Conservation (phyloP, 1,140 invertebrate species). For the Atopsyche davidsoni region DNA sequence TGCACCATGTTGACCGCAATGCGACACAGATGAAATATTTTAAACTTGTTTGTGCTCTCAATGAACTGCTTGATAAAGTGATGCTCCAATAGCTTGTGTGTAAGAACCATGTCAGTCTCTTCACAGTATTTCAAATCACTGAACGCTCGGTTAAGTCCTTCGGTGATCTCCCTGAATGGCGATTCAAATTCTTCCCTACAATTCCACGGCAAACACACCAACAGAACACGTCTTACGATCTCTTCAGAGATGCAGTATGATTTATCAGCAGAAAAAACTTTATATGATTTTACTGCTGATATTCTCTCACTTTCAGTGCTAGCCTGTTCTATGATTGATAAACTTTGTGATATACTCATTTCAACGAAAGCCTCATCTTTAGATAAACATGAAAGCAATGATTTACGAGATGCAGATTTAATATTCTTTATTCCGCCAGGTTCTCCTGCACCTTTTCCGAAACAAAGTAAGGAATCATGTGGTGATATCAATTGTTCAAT, state of each 20-base stretch:
- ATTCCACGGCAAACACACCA: slow-evolving; percentile 13
- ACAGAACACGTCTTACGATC: slow-evolving; percentile 7
- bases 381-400: too few species aligned
- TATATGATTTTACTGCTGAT: too few species aligned
- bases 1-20: slow-evolving; percentile 12
- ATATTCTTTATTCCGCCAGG: too few species aligned
- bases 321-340: too few species aligned
- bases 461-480: slow-evolving; percentile 7
- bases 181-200: slow-evolving; percentile 10
- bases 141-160: slow-evolving; percentile 7
- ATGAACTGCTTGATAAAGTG: slow-evolving; percentile 16
- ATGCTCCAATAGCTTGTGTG: slow-evolving; percentile 10
- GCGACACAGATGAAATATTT: neutral
- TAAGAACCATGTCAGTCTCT: slow-evolving; percentile 9
- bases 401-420: too few species aligned
- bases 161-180: slow-evolving; percentile 6
- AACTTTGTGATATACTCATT: too few species aligned
- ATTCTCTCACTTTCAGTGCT: too few species aligned
- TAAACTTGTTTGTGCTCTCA: slow-evolving; percentile 14
- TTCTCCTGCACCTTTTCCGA: too few species aligned
- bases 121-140: slow-evolving; percentile 12
- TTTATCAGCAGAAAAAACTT: too few species aligned
- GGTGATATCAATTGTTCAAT: slow-evolving; percentile 14
- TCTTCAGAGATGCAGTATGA: slow-evolving; percentile 9
- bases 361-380: too few species aligned